These are phyloP conservation scores for Catostylus mosaicus DNA, from an alignment of 30 jellyfish, hydroid and myxozoan species.

Conservation along the genomic window DNA sequence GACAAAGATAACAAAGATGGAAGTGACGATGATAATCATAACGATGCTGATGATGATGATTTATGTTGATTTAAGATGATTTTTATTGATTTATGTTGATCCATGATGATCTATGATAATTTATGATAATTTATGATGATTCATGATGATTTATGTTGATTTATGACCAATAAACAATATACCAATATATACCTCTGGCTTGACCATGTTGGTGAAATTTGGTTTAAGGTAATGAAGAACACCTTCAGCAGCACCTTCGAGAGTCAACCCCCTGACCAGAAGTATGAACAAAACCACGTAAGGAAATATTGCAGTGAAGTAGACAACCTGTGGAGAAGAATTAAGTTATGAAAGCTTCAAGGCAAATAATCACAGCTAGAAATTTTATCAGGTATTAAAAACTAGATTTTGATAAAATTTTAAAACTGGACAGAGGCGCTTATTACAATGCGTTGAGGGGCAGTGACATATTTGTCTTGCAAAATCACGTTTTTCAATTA, in stretches of 20 bases:
- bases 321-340: slow-evolving; percentile 79
- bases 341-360: no score
- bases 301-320: slow-evolving; percentile 92
- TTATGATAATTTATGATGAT: neutral
- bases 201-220: slow-evolving; percentile 73
- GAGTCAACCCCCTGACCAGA: slow-evolving; percentile 83
- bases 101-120: neutral
- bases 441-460: no score
- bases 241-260: slow-evolving; percentile 83
- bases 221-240: slow-evolving; percentile 79
- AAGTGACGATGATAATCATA: neutral
- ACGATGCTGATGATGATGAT: neutral
- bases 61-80: neutral
- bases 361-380: no score
- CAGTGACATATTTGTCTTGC: no score
- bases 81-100: neutral
- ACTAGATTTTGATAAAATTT: no score
- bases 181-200: slow-evolving; percentile 70
- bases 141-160: neutral
- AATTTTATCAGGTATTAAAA: no score
- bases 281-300: slow-evolving; percentile 75
- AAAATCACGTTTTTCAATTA: no score
- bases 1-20: neutral
- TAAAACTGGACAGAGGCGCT: no score
- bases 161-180: neutral